Evolutionary conservation across 2,113 vertebrate genomes (phyloP), one percentile per base, ranked within the genome.

Genomic region (Forbesichthys papilliferus): DNA sequence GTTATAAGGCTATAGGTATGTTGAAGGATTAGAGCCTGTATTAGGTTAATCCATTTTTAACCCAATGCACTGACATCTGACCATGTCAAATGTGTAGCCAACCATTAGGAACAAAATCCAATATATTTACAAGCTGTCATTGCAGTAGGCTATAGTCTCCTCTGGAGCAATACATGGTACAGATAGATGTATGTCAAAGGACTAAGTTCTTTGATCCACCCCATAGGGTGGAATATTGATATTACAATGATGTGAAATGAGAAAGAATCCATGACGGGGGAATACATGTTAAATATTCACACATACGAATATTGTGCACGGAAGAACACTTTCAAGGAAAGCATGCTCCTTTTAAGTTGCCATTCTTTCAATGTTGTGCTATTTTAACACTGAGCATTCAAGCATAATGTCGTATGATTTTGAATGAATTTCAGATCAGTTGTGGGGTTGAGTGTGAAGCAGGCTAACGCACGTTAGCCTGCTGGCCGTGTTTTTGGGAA

Each of bases 151-250:
- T 27, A 27, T 27, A 74, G 60, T 80, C 70, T 83, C 89, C 87
- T 87, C 67, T 73, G 86, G 90, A 81, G 78, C 61, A 61, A 79
- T 85, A 74, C 73, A 80, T 85, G 70, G 67, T 80, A 83, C 75
- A 75, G 73, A 87, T 90, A 75, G 73, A 87, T 90, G 84, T 78
- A 82, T 75, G 83, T 90, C 86, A 87, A 34, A 51, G 51, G 69
- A 57, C 67, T 63, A 3, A 9, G 49, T 84, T 71, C 77, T 88
- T 85, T 84, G 86, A 90, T 81, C 81, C 84, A 27, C 49, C 54
- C 64, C 72, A 55, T 75, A 82, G 71, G 20, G 34, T 61, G 57
- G 34, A 59, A 36, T 36, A 59, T 36, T 59, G 59, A 16, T 18
- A n/a, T 61, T 7, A 13, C 33, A 5, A 8, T 6, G 36, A 42